Conservation (phyloP, 1,140 invertebrate genomes). For the Centruroides sculpturatus region DNA sequence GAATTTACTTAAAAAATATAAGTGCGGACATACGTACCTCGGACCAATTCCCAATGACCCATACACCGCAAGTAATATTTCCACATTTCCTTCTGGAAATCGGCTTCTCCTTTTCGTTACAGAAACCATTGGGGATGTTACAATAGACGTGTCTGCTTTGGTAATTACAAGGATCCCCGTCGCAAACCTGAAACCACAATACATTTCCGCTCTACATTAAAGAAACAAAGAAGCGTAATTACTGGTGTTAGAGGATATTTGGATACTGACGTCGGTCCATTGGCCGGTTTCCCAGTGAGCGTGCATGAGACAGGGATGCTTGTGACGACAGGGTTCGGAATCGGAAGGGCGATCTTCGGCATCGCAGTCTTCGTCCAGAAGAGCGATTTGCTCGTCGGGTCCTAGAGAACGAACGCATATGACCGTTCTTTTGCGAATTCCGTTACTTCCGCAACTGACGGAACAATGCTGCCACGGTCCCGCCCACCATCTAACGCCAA, state of each 20-base stretch:
- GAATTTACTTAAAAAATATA: background rate
- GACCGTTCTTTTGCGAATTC: conserved; percentile 46
- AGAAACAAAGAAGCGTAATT: background rate
- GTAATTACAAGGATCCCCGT: conserved; percentile 28
- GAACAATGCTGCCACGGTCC: conserved; percentile 71
- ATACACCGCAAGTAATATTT: conserved; percentile 30
- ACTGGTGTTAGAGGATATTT: background rate
- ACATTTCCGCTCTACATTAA: background rate
- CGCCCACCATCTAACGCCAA: conserved; percentile 45
- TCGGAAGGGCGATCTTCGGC: conserved; percentile 41
- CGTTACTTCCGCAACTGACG: conserved; percentile 46
- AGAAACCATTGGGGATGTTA: conserved; percentile 19
- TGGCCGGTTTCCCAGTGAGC: conserved; percentile 22
- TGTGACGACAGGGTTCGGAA: conserved; percentile 42
- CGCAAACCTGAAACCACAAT: conserved; percentile 25
- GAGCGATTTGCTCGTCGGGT: conserved; percentile 46
- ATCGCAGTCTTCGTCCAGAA: conserved; percentile 50
- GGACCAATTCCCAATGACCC: conserved; percentile 29
- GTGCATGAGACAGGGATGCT: conserved; percentile 38
- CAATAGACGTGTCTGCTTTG: conserved; percentile 28
- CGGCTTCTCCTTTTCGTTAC: conserved; percentile 23
- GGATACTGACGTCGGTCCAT: conserved; percentile 28
- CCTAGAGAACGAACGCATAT: conserved; percentile 47
- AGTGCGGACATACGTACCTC: conserved; percentile 20
- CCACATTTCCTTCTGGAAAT: conserved; percentile 22